These are phyloP conservation scores for Nipponacmea schrenckii DNA, from an alignment of 2,888 invertebrate genomes.

Conservation along the genomic window DNA sequence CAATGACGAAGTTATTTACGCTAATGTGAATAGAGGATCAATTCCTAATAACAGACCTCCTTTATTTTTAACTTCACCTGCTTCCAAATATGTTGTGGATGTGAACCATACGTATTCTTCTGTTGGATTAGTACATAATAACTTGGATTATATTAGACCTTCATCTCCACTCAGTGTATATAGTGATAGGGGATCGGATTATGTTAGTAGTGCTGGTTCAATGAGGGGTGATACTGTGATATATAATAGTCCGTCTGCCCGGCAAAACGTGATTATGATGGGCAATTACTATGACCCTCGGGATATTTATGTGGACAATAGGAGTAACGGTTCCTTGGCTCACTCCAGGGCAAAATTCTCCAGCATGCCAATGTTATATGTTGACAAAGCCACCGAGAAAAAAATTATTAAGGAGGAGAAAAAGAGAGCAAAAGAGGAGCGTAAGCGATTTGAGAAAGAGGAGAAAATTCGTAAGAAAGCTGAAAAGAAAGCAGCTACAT, in stretches of 20 bases:
- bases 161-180: not conserved
- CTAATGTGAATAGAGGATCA: conserved; percentile 1
- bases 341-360: conserved; percentile 46
- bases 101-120: not conserved
- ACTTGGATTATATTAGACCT: not conserved
- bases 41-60: not conserved
- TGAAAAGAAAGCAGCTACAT: conserved; percentile 44
- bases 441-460: conserved; percentile 49
- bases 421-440: conserved; percentile 49
- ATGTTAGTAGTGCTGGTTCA: not conserved
- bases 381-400: conserved; percentile 41
- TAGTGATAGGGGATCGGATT: not conserved
- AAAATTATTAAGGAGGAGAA: conserved; percentile 52
- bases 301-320: conserved; percentile 29
- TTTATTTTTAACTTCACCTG: not conserved
- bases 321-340: conserved; percentile 34
- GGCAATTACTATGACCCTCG: conserved; percentile 30
- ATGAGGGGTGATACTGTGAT: conserved; percentile 19
- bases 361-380: conserved; percentile 54
- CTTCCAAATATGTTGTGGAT: not conserved
- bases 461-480: conserved; percentile 51
- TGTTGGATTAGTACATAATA: not conserved
- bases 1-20: not conserved
- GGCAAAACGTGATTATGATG: conserved; percentile 38
- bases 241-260: conserved; percentile 34